Conservation (phyloP, 2,888 invertebrate species). For the Spilosoma lubricipeda region DNA sequence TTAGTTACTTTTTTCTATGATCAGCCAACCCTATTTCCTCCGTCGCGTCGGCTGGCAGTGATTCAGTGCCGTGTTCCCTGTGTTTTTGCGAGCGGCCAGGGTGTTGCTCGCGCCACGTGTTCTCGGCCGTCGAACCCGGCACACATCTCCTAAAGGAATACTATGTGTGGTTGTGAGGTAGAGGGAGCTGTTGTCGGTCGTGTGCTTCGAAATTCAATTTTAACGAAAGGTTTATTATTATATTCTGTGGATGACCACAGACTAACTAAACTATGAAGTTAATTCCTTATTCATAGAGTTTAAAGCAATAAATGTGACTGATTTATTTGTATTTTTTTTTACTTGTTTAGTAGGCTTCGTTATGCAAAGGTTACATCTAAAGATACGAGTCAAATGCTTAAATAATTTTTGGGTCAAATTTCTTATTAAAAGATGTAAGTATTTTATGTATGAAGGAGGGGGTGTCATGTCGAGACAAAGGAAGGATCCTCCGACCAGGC, state of each 20-base stretch:
- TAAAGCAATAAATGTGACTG: not conserved
- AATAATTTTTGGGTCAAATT: not conserved
- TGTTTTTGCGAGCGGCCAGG: slow-evolving; percentile 71
- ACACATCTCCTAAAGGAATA: slow-evolving; percentile 74
- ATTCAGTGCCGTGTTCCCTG: slow-evolving; percentile 70
- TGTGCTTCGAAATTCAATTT: not conserved
- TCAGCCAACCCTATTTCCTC: slow-evolving; percentile 38
- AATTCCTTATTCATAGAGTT: not conserved
- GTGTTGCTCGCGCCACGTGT: slow-evolving; percentile 68
- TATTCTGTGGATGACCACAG: not conserved
- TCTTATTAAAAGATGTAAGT: not conserved
- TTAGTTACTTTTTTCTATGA: not conserved
- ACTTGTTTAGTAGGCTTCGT: not conserved
- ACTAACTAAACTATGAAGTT: no score
- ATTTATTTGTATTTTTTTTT: not conserved
- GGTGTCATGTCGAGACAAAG: no score
- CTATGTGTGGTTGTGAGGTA: slow-evolving; percentile 57
- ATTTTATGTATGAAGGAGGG: not conserved
- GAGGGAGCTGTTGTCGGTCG: slow-evolving; percentile 13
- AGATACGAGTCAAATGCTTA: not conserved
- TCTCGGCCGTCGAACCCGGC: slow-evolving; percentile 75
- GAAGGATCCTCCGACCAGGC: no score
- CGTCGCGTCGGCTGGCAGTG: slow-evolving; percentile 54
- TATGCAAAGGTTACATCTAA: not conserved
- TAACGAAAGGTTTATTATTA: not conserved